These are phyloP conservation scores for Neodiprion fabricii DNA, from an alignment of 1,140 invertebrate genomes.

Conservation along the genomic window DNA sequence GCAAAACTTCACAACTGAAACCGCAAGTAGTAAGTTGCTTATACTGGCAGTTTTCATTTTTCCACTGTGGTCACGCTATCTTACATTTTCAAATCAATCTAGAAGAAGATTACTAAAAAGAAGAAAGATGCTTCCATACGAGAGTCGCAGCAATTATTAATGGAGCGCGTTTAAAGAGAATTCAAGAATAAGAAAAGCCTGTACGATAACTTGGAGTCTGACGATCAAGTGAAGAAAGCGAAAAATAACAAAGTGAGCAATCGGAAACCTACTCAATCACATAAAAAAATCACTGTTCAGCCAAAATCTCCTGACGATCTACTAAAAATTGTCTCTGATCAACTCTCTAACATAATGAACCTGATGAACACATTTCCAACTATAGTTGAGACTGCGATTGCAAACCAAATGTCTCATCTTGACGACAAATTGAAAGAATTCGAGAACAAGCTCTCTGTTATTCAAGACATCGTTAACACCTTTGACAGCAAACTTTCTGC, in stretches of 20 bases:
- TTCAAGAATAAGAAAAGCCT: background rate
- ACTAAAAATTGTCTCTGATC: background rate
- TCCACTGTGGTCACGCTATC: background rate
- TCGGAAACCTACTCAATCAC: background rate
- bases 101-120: background rate
- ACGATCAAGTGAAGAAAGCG: background rate
- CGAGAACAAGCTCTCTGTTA: background rate
- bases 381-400: background rate
- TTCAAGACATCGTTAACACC: background rate
- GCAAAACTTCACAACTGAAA: background rate
- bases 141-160: background rate
- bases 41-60: background rate
- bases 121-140: constrained; percentile 1
- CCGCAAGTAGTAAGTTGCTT: background rate
- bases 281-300: background rate
- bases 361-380: background rate
- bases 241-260: background rate
- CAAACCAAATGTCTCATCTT: background rate
- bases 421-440: background rate
- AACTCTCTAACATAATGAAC: background rate
- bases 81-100: background rate
- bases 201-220: background rate
- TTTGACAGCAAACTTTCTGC: background rate
- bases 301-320: background rate
- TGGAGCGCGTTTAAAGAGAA: background rate